These are phyloP conservation scores for Sus scrofa DNA, from an alignment of 2,113 vertebrate species.

Conservation along the genomic window DNA sequence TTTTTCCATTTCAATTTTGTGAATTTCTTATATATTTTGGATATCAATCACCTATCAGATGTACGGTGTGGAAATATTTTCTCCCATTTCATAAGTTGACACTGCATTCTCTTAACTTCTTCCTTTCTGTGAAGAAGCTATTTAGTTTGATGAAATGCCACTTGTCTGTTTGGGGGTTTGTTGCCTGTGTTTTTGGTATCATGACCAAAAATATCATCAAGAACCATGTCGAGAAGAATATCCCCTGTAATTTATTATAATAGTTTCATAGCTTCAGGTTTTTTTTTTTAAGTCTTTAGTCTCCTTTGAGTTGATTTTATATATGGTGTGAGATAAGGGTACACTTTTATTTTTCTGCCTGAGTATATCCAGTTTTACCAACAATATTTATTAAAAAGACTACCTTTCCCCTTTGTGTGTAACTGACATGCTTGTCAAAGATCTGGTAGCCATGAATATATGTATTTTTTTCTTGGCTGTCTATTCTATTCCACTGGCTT, in stretches of 20 bases:
- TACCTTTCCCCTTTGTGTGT: neutral
- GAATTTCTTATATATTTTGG: neutral
- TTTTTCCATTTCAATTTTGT: neutral
- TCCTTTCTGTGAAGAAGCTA: neutral
- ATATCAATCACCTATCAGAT: neutral
- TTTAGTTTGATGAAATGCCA: neutral
- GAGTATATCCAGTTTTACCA: neutral
- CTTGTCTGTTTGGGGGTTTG: neutral
- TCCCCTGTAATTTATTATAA: neutral
- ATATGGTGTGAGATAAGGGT: neutral
- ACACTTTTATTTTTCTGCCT: neutral
- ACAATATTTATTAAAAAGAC: neutral
- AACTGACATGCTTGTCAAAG: neutral
- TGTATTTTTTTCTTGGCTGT: neutral
- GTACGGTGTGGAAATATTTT: neutral
- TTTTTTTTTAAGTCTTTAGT: neutral
- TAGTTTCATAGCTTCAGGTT: neutral
- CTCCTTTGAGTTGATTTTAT: neutral
- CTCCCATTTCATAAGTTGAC: neutral
- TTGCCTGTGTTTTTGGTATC: neutral
- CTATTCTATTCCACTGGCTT: neutral
- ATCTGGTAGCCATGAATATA: neutral
- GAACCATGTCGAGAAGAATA: neutral
- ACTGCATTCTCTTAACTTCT: neutral
- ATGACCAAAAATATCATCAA: neutral